Conservation (phyloP, 2,113 vertebrate species). For the Galemys pyrenaicus region DNA sequence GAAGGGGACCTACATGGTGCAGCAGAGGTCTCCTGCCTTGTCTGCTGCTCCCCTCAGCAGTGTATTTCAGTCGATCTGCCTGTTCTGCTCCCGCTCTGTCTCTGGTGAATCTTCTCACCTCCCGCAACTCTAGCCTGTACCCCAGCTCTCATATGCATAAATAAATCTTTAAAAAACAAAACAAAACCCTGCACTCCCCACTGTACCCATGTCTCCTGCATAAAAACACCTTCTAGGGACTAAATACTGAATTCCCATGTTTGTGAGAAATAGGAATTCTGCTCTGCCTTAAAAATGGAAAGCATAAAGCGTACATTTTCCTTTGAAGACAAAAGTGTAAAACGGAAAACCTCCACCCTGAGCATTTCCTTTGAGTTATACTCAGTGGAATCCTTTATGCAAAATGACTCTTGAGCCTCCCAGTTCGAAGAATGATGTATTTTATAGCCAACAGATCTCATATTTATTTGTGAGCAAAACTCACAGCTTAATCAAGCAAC, state of each 20-base stretch:
- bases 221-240: background rate
- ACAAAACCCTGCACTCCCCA: rapidly evolving
- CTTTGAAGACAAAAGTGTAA: background rate
- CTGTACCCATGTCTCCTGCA: too few species aligned
- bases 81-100: too few species aligned
- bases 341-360: background rate
- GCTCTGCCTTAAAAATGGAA: background rate
- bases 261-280: background rate
- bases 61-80: too few species aligned
- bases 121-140: too few species aligned
- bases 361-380: background rate
- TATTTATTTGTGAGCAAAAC: background rate
- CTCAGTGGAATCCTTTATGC: background rate
- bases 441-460: background rate
- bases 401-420: background rate
- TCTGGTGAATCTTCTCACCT: too few species aligned
- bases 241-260: background rate
- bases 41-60: too few species aligned
- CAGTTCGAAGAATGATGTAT: background rate
- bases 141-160: too few species aligned
- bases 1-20: too few species aligned
- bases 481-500: background rate
- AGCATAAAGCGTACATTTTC: background rate
- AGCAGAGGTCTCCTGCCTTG: too few species aligned
- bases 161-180: too few species aligned